A percentile compares a stretch with the other conserved stretches of the same genome.
These are phyloP conservation scores for Gorilla gorilla DNA, from an alignment of 2,113 vertebrate genomes.

Conservation along the genomic window DNA sequence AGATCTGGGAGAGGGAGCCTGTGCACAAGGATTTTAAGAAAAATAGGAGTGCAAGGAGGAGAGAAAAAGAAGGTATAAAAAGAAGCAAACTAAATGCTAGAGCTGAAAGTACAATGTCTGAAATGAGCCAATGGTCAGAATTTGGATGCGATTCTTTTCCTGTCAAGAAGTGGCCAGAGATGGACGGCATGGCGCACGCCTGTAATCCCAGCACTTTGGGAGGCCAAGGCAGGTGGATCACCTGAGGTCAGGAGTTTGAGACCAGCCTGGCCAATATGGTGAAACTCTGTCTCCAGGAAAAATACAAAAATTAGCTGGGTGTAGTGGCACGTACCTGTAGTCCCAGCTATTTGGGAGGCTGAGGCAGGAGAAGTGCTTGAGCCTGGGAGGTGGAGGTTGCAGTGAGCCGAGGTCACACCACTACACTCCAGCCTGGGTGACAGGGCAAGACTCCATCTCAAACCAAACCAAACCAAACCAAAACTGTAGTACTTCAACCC, in stretches of 20 bases:
- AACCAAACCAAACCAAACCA: not conserved
- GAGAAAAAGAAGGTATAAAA: not conserved
- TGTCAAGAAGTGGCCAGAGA: not conserved
- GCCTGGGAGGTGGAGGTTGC: no score
- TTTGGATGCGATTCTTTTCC: not conserved
- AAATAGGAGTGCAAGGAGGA: not conserved
- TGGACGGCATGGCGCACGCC: no score
- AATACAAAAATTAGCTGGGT: no score
- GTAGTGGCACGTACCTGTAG: no score
- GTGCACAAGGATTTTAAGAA: not conserved
- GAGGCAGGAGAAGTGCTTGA: no score
- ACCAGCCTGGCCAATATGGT: no score
- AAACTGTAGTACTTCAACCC: not conserved
- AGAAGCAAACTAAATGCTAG: not conserved
- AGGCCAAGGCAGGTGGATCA: no score
- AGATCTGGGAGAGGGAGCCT: not conserved
- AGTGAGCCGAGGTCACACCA: no score
- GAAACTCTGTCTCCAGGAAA: no score
- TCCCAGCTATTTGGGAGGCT: no score
- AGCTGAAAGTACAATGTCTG: not conserved
- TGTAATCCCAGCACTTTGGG: no score
- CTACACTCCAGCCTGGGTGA: not conserved
- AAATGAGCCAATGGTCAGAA: not conserved
- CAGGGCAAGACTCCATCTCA: not conserved
- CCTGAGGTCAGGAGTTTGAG: no score